Base-by-base conservation (phyloP, 2,888 invertebrate species). In the Apotomis betuletana region DNA sequence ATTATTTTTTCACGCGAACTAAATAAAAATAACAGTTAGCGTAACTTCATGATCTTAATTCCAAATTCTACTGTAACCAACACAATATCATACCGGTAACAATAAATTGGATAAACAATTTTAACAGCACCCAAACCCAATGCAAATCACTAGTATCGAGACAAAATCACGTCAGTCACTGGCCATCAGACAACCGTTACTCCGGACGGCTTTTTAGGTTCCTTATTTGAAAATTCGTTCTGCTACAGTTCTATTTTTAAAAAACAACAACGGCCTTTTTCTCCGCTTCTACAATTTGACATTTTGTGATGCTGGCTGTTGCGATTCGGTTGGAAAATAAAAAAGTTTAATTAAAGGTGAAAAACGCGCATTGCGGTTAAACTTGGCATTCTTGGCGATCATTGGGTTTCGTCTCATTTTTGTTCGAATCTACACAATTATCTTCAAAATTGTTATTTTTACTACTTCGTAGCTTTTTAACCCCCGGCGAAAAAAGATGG, bases 201-300 rank as follows among this genome's bases (percentile, higher is more conserved):
- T 77, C 74, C 78, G 81, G 83, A 82, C 82, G 80, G 81, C 82
- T 84, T 83, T 81, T 83, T 81, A 79, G 81, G 77, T 80, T 81
- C 80, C 80, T 83, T 82, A 86, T 83, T 85, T 79, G 81, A 77
- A 80, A 77, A 88, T 88, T 87, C 80, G 89, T 86, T 86, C 81
- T 79, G 85, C 80, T 80, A 80, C 80, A 81, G 79, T 83, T 82
- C 80, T 81, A 77, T 77, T 78, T 78, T 76, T 75, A 71, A 70
- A 75, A 78, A 79, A 79, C 78, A 57, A 51, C 65, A 76, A 75
- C 67, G 51, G 67, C 60, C 64, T 65, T 67, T 70, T 58, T 72
- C 67, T 78, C 75, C 57, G 75, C 69, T 77, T 79, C 78, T 72
- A 67, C 75, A 75, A 62, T 73, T 74, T 75, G 74, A 77, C 74